Base-by-base conservation (phyloP, 2,888 invertebrate genomes). In the Sesamia inferens region DNA sequence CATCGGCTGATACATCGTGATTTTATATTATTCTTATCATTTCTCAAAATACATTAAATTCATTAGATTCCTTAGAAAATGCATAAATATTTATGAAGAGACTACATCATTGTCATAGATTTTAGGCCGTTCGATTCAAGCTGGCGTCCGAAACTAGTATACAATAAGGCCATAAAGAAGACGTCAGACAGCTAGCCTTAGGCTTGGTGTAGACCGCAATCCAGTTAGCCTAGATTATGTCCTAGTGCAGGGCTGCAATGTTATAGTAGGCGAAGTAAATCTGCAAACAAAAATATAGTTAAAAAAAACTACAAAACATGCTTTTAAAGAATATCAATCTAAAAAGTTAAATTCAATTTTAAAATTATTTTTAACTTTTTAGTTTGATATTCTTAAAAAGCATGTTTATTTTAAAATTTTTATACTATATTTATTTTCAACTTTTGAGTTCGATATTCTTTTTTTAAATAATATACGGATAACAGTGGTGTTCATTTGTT, bases 81-180 rank as follows among this genome's bases (percentile, higher is more conserved):
- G 19, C 19, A 24, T 3, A 19, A 64, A 76, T 76, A 64, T 75
- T 55, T 62, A 51, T n/a, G 8, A 13, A 48, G 5, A 48, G 4
- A 0, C 51, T 13, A 42, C 61, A 54, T 48, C 24, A 44, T 66
- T 76, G 71, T 76, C 42, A 55, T 62, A 55, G 47, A 80, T 68
- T 79, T 80, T 71, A 71, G 76, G 71, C 7, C 62, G 13, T 65
- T 59, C 48, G 19, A 69, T 71, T 47, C 39, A 61, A 73, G 58
- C 47, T n/a, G 0, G 14, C 31, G 14, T 67, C 73, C 55, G 11
- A 73, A 77, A 66, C 73, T 62, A 54, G 82, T 81, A 65, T 47
- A 76, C 78, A 78, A 76, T 83, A 77, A 70, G 61, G 39, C 75
- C 31, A 76, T 84, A 85, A 80, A 85, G 79, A 84, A 83, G 85